A percentile compares a stretch with the other conserved stretches of the same genome.
phyloP scores from a whole-genome alignment of 2,113 vertebrate genomes.

The Oreochromis tanganicae region DNA sequence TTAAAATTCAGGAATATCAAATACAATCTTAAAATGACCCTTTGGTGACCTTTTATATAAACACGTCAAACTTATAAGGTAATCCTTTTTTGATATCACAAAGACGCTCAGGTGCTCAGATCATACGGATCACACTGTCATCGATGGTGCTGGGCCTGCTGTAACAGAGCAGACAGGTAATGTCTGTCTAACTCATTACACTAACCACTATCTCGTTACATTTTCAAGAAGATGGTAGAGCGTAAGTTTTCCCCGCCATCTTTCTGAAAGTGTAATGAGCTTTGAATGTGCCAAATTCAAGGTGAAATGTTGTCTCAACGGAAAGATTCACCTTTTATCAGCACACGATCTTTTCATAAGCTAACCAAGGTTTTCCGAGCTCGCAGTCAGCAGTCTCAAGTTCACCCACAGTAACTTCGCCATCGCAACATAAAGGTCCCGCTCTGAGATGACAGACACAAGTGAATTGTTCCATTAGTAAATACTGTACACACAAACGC shows the following conservation, averaged over 20 bases:
- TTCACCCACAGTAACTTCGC: constrained; percentile 22
- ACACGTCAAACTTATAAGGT: not conserved
- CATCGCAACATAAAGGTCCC: not conserved
- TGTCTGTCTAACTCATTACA: not conserved
- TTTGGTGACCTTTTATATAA: not conserved
- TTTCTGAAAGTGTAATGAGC: constrained; percentile 6
- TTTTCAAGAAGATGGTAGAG: not conserved
- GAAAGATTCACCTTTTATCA: constrained; percentile 47
- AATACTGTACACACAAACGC: not conserved
- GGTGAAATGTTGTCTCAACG: not conserved
- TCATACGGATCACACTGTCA: not conserved
- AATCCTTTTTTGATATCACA: not conserved
- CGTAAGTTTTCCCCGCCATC: not conserved
- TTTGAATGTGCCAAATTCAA: not conserved
- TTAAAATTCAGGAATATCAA: not conserved
- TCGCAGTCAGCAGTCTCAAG: constrained; percentile 14
- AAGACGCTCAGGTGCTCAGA: not conserved
- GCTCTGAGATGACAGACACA: not conserved
- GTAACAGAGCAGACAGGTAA: not conserved
- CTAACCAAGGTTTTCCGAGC: not conserved
- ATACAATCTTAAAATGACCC: not conserved
- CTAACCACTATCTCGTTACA: not conserved
- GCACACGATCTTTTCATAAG: constrained; percentile 38
- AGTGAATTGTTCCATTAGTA: not conserved
- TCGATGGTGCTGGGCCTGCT: not conserved